phyloP scores from a whole-genome alignment of 2,888 invertebrate species.

The Pandemis heparana region DNA sequence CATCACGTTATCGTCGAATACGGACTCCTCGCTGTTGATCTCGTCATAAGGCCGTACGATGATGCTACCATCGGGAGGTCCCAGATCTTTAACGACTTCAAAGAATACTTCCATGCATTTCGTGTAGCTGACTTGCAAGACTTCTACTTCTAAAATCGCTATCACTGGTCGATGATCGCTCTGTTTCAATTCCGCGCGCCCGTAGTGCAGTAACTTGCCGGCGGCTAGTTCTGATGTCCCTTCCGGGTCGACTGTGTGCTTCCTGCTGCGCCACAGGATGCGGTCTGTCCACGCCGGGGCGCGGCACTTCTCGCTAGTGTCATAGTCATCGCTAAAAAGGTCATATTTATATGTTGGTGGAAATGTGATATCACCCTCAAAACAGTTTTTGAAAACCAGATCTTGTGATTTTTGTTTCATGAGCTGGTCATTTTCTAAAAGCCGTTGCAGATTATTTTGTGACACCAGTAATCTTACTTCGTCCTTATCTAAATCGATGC shows the following conservation, averaged over 20 bases:
- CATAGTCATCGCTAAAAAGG: constrained; percentile 99
- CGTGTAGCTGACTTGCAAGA: constrained; percentile 91
- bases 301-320: constrained; percentile 98
- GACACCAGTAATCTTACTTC: constrained; percentile 94
- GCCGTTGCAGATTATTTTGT: constrained; percentile 89
- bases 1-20: constrained; percentile 93
- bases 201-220: constrained; percentile 95
- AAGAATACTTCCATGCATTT: constrained; percentile 93
- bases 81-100: constrained; percentile 93
- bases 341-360: constrained; percentile 99
- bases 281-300: constrained; percentile 99
- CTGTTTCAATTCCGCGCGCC: constrained; percentile 97
- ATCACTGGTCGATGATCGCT: constrained; percentile 99
- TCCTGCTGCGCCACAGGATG: constrained; percentile 95
- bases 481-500: constrained; percentile 97
- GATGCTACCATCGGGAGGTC: constrained; percentile 98
- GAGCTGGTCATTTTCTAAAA: constrained; percentile 96
- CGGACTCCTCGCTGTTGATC: constrained; percentile 80
- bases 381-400: constrained; percentile 96
- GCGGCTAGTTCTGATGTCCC: constrained; percentile 88
- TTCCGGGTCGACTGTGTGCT: constrained; percentile 90
- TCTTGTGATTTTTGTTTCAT: constrained; percentile 92
- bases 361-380: constrained; percentile 96
- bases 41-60: constrained; percentile 87
- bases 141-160: constrained; percentile 95